Conservation (phyloP, 1,140 invertebrate genomes). For the Homarus americanus region DNA sequence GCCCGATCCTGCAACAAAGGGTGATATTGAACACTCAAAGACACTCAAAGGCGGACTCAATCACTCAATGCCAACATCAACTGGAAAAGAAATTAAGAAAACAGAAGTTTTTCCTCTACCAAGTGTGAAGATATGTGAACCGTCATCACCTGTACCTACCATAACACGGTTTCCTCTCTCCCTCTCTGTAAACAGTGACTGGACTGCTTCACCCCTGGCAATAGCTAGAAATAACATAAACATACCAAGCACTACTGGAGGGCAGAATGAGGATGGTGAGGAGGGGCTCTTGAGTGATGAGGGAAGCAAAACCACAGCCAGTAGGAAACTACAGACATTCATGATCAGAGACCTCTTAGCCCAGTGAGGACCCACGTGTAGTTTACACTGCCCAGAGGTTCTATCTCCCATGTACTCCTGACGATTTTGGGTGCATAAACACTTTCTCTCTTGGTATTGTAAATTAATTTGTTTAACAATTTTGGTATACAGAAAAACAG, state of each 20-base stretch:
- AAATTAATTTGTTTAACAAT: too few species aligned
- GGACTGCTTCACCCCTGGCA: background rate
- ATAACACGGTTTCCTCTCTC: background rate
- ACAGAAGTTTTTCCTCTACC: background rate
- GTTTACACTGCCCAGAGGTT: too few species aligned
- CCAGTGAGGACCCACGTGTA: background rate
- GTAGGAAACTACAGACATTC: conserved; percentile 13
- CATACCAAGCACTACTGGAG: too few species aligned
- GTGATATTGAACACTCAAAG: background rate
- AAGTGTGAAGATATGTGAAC: too few species aligned
- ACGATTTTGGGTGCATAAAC: too few species aligned
- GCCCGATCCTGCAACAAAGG: background rate
- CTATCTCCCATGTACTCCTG: too few species aligned
- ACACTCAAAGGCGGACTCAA: background rate
- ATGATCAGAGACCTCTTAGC: conserved; percentile 30
- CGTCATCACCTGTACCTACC: background rate
- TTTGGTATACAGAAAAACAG: too few species aligned
- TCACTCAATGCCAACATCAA: background rate
- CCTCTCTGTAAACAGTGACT: background rate
- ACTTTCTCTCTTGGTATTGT: too few species aligned
- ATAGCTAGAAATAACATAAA: too few species aligned
- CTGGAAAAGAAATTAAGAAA: background rate
- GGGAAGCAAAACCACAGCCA: background rate
- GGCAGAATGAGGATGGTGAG: too few species aligned
- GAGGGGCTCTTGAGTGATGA: background rate